A percentile compares a stretch with the other conserved stretches of the same genome.
Evolutionary conservation across 2,888 invertebrate genomes (phyloP).

Genomic region (Agrochola circellaris): DNA sequence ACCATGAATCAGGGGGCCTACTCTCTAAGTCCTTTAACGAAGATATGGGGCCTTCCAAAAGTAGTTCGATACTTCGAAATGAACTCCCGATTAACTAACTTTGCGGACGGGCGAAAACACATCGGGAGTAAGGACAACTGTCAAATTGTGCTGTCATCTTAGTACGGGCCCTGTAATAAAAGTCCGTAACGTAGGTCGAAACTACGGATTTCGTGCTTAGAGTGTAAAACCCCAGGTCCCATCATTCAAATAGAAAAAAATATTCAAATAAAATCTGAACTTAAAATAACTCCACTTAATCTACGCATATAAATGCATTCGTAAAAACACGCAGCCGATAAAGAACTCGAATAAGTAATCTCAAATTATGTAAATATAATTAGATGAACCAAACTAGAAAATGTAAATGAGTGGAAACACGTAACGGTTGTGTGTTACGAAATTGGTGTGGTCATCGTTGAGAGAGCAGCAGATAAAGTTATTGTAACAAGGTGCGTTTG

Average conservation of each 20-base stretch:
- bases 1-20: neutral
- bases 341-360: slow-evolving; percentile 59
- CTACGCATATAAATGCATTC: slow-evolving; percentile 13
- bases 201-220: too few relatives aligned
- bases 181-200: too few relatives aligned
- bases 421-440: slow-evolving; percentile 65
- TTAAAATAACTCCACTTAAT: neutral
- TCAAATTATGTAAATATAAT: slow-evolving; percentile 67
- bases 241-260: neutral
- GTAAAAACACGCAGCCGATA: slow-evolving; percentile 34
- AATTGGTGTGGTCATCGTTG: slow-evolving; percentile 58
- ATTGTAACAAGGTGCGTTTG: slow-evolving; percentile 62
- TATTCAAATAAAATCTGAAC: neutral
- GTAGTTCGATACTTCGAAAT: too few relatives aligned
- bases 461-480: slow-evolving; percentile 67
- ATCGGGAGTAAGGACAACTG: too few relatives aligned
- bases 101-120: too few relatives aligned
- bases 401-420: slow-evolving; percentile 61
- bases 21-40: too few relatives aligned
- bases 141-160: too few relatives aligned
- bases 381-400: slow-evolving; percentile 58
- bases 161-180: too few relatives aligned
- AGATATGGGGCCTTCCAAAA: too few relatives aligned
- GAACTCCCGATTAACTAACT: too few relatives aligned
- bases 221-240: too few relatives aligned